phyloP scores from a whole-genome alignment of 1,140 invertebrate genomes.

The Camponotus pennsylvanicus region DNA sequence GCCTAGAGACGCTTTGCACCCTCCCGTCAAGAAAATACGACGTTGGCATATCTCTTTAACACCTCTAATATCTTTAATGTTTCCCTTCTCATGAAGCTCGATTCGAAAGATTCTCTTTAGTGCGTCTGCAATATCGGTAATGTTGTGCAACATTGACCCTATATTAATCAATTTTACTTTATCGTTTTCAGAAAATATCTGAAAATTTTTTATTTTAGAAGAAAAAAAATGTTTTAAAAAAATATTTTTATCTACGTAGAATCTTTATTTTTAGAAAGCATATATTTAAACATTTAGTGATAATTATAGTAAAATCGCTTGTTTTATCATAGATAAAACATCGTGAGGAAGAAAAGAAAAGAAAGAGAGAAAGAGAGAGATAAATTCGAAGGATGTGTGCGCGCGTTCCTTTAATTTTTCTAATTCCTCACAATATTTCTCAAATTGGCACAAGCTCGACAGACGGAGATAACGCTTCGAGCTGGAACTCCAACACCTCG shows the following conservation, averaged over 20 bases:
- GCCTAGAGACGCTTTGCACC: constrained; percentile 43
- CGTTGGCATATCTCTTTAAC: constrained; percentile 56
- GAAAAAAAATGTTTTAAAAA: neutral
- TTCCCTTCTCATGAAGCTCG: neutral
- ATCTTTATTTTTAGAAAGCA: neutral
- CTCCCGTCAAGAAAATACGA: constrained; percentile 54
- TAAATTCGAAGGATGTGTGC: neutral
- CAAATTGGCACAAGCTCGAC: constrained; percentile 55
- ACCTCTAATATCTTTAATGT: constrained; percentile 66
- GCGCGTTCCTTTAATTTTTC: constrained; percentile 47
- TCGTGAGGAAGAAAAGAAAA: too few relatives aligned
- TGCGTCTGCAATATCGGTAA: constrained; percentile 52
- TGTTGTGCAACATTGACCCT: neutral
- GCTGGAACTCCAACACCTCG: constrained; percentile 56
- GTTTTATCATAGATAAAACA: constrained; percentile 3
- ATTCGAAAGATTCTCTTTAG: constrained; percentile 31
- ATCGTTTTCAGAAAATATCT: too few relatives aligned
- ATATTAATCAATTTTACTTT: neutral
- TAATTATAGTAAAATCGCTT: constrained; percentile 7
- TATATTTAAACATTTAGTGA: constrained; percentile 7
- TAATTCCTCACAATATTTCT: constrained; percentile 58
- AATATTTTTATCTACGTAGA: neutral
- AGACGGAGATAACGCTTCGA: constrained; percentile 57
- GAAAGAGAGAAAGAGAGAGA: too few relatives aligned
- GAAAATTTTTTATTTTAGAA: neutral